Evolutionary conservation across 2,888 invertebrate genomes (phyloP).

Genomic region (Dendrolimus pini): DNA sequence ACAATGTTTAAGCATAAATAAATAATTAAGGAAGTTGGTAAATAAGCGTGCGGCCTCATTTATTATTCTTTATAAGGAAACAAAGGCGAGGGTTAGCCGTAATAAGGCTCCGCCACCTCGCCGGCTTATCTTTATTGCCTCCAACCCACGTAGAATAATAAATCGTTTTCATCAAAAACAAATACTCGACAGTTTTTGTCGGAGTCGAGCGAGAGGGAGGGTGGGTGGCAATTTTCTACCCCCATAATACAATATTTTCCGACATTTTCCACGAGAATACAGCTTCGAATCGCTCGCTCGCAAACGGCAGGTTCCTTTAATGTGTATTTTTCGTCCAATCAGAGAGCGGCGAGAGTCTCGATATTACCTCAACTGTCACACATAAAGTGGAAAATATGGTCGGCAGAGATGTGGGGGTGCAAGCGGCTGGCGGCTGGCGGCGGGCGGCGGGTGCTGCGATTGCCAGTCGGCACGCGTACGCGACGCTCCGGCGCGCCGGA

Average conservation of each 20-base stretch:
- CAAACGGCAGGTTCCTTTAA: slow-evolving; percentile 75
- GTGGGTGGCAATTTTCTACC: slow-evolving; percentile 76
- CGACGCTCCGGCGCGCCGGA: slow-evolving; percentile 72
- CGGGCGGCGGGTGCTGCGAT: slow-evolving; percentile 37
- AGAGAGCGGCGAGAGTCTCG: slow-evolving; percentile 76
- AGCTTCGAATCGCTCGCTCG: slow-evolving; percentile 76
- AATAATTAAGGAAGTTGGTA: slow-evolving; percentile 75
- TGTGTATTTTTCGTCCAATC: slow-evolving; percentile 79
- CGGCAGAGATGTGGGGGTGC: slow-evolving; percentile 68
- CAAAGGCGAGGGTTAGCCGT: slow-evolving; percentile 77
- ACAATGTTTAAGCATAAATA: slow-evolving; percentile 70
- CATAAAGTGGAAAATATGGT: slow-evolving; percentile 79
- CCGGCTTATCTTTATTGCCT: slow-evolving; percentile 77
- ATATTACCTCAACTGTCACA: slow-evolving; percentile 79
- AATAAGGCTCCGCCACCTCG: slow-evolving; percentile 77
- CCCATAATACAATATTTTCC: slow-evolving; percentile 77
- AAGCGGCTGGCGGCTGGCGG: slow-evolving; percentile 24
- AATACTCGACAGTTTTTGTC: slow-evolving; percentile 78
- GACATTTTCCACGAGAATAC: slow-evolving; percentile 78
- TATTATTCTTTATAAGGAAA: slow-evolving; percentile 78
- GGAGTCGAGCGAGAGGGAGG: slow-evolving; percentile 73
- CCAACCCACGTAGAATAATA: slow-evolving; percentile 78
- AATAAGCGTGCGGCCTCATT: slow-evolving; percentile 75
- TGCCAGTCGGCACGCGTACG: slow-evolving; percentile 68
- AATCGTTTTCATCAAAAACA: slow-evolving; percentile 78